phyloP scores from a whole-genome alignment of 2,888 invertebrate genomes.

The Antitype chi region DNA sequence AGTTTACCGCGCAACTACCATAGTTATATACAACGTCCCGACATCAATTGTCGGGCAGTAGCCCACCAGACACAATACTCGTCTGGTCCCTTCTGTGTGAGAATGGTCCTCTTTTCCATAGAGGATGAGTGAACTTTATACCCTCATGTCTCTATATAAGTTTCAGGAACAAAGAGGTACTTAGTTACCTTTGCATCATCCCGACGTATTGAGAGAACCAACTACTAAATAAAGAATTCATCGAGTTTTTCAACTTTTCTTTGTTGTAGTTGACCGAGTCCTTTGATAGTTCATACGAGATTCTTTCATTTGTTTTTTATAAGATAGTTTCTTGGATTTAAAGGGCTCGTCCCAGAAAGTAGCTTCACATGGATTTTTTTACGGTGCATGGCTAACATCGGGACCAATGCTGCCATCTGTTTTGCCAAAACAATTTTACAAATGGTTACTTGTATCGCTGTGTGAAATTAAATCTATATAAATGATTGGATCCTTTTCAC shows the following conservation, averaged over 20 bases:
- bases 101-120: too few species aligned
- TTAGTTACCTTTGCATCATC: neutral
- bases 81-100: too few species aligned
- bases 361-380: neutral
- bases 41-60: too few species aligned
- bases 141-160: neutral
- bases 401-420: neutral
- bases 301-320: constrained; percentile 15
- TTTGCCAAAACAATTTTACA: neutral
- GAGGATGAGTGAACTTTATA: too few species aligned
- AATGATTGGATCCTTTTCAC: neutral
- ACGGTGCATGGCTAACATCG: neutral
- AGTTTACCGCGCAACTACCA: too few species aligned
- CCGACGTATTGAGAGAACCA: too few species aligned
- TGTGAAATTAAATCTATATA: neutral
- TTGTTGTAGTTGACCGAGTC: neutral
- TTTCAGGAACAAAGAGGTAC: neutral
- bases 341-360: neutral
- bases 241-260: neutral
- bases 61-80: too few species aligned
- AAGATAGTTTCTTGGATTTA: neutral
- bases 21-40: too few species aligned
- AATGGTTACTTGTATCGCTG: neutral
- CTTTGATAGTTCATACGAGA: neutral
- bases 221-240: constrained; percentile 16